Evolutionary conservation across 2,797 vertebrate species (phyloP).

Genomic region (Labroides dimidiatus): DNA sequence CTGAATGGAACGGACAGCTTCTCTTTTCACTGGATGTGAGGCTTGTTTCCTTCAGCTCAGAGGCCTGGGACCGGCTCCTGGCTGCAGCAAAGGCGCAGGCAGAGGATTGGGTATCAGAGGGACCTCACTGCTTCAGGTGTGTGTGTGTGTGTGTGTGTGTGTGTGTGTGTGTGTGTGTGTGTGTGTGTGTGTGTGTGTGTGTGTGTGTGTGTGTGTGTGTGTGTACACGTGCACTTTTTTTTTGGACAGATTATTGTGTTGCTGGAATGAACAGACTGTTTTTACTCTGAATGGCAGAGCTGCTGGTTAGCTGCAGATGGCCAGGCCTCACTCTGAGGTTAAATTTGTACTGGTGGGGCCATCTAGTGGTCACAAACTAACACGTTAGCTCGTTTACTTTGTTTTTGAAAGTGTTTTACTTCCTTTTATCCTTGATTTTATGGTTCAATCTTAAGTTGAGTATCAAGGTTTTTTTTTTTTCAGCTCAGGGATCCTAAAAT

Average conservation of each 20-base stretch:
- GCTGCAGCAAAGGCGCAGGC: constrained; percentile 6
- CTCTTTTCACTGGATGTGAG: constrained; percentile 70
- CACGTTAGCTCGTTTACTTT: no score
- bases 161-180: no score
- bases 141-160: no score
- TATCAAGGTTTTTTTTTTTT: no score
- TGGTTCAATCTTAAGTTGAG: no score
- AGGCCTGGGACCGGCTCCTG: constrained; percentile 26
- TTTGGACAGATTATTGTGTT: constrained; percentile 1
- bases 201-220: no score
- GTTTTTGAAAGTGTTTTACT: no score
- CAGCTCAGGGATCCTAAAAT: no score
- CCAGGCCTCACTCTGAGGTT: background rate
- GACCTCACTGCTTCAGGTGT: constrained; percentile 15
- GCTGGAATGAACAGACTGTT: background rate
- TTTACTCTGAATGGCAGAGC: constrained; percentile 1
- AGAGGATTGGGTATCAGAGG: constrained; percentile 60
- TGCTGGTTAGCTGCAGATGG: background rate
- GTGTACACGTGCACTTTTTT: no score
- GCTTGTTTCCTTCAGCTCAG: constrained; percentile 64
- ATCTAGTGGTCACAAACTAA: constrained; percentile 75
- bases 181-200: no score
- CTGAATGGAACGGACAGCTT: constrained; percentile 72
- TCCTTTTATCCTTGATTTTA: no score
- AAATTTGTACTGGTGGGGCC: constrained; percentile 69